phyloP scores from a whole-genome alignment of 1,140 invertebrate genomes.

The Acyrthosiphon pisum region DNA sequence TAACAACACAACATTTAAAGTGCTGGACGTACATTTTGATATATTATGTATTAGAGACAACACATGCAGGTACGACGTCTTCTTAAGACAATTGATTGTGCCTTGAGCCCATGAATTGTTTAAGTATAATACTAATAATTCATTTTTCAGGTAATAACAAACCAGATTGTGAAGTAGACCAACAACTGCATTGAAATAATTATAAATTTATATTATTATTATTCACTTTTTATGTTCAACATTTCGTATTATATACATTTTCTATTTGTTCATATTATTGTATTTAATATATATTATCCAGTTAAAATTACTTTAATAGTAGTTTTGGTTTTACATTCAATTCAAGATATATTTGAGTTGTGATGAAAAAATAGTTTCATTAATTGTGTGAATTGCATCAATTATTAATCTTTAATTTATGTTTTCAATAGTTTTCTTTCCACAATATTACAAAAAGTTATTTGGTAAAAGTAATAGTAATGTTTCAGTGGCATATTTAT shows the following conservation, averaged over 20 bases:
- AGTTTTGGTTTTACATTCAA: background rate
- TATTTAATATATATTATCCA: slow-evolving; percentile 5
- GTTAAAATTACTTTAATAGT: background rate
- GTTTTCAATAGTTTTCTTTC: background rate
- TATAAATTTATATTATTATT: background rate
- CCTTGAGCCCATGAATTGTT: background rate
- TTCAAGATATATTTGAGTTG: background rate
- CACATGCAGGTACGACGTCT: too few relatives aligned
- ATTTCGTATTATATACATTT: background rate
- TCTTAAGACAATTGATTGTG: background rate
- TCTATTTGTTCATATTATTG: slow-evolving; percentile 18
- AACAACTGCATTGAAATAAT: slow-evolving; percentile 5
- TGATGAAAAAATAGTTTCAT: background rate
- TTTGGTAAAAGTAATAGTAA: background rate
- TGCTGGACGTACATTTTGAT: too few relatives aligned
- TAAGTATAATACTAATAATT: background rate
- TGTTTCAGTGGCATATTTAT: background rate
- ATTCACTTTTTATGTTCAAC: slow-evolving; percentile 13
- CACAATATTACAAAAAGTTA: background rate
- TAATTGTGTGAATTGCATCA: background rate
- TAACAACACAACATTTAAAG: too few relatives aligned
- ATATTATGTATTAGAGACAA: too few relatives aligned
- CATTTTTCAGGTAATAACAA: background rate
- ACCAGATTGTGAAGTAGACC: background rate
- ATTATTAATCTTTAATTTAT: background rate